These are phyloP conservation scores for Drosophila pseudoananassae DNA, from an alignment of 1,140 invertebrate species.

Conservation along the genomic window DNA sequence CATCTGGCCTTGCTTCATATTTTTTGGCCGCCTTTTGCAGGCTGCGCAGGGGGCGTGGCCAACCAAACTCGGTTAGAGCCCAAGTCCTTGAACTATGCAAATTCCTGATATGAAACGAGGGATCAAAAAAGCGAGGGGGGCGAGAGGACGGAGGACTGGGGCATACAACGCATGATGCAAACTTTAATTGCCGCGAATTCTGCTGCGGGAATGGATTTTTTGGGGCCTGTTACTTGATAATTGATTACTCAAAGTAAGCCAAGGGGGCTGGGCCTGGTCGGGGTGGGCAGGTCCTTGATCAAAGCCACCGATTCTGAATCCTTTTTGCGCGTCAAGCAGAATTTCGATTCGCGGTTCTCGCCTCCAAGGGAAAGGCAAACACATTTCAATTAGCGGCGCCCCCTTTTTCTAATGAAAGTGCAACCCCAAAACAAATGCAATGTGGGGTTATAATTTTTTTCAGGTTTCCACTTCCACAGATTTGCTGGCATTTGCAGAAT, in stretches of 20 bases:
- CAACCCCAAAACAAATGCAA: slow-evolving; percentile 22
- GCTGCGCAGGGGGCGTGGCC: slow-evolving; percentile 11
- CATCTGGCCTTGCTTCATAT: slow-evolving; percentile 31
- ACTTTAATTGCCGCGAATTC: slow-evolving; percentile 65
- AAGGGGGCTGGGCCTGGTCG: slow-evolving; percentile 2
- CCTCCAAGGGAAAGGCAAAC: slow-evolving; percentile 17
- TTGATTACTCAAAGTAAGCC: slow-evolving; percentile 60
- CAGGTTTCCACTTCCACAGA: not conserved
- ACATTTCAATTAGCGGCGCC: slow-evolving; percentile 62
- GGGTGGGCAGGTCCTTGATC: slow-evolving; percentile 17
- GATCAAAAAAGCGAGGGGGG: slow-evolving; percentile 2
- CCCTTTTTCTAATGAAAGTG: slow-evolving; percentile 42
- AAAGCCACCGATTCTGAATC: slow-evolving; percentile 13
- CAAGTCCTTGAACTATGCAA: slow-evolving; percentile 77
- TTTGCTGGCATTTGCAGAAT: slow-evolving; percentile 59
- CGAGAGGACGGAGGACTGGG: not conserved
- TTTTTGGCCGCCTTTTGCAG: slow-evolving; percentile 35
- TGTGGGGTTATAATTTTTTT: not conserved
- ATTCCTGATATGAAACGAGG: slow-evolving; percentile 65
- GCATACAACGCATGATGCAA: slow-evolving; percentile 51
- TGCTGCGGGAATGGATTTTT: slow-evolving; percentile 54
- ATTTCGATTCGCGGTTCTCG: slow-evolving; percentile 32
- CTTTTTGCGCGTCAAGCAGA: slow-evolving; percentile 27
- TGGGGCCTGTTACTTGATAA: slow-evolving; percentile 57
- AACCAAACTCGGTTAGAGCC: slow-evolving; percentile 57